These are phyloP conservation scores for Danionella cerebrum DNA, from an alignment of 2,113 vertebrate species.

Conservation along the genomic window DNA sequence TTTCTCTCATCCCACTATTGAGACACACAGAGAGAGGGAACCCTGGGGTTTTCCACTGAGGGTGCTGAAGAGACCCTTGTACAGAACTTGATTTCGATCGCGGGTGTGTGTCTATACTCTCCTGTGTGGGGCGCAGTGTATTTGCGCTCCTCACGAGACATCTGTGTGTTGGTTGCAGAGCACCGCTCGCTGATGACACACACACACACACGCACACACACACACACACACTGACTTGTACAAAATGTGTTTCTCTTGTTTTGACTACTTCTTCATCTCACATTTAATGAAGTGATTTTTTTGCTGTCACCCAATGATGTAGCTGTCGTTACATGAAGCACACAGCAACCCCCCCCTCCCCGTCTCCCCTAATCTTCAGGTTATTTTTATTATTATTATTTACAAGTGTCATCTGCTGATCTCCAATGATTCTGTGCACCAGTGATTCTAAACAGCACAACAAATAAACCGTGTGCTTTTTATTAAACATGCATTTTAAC, in stretches of 20 bases:
- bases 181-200: conserved; percentile 7
- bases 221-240: conserved; percentile 36
- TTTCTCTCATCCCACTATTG: neutral
- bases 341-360: conserved; percentile 5
- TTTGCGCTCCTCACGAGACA: neutral
- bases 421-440: conserved; percentile 18
- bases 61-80: conserved; percentile 2
- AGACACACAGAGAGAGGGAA: conserved; percentile 11
- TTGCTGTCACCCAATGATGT: conserved; percentile 9
- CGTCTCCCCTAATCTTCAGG: conserved; percentile 18
- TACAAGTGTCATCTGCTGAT: conserved; percentile 20
- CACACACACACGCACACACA: neutral
- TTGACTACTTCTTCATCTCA: conserved; percentile 23
- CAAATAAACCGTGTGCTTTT: conserved; percentile 4
- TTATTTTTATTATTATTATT: conserved; percentile 33
- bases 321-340: conserved; percentile 9
- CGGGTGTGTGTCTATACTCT: conserved; percentile 9
- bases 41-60: conserved; percentile 1
- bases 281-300: conserved; percentile 18
- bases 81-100: conserved; percentile 35
- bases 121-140: conserved; percentile 10
- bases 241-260: conserved; percentile 32
- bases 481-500: conserved; percentile 7
- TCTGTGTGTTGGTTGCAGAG: neutral
- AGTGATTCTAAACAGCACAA: conserved; percentile 41